A percentile compares a stretch with the other conserved stretches of the same genome.
Conservation (phyloP, 2,113 vertebrate genomes). For the Myxocyprinus asiaticus region DNA sequence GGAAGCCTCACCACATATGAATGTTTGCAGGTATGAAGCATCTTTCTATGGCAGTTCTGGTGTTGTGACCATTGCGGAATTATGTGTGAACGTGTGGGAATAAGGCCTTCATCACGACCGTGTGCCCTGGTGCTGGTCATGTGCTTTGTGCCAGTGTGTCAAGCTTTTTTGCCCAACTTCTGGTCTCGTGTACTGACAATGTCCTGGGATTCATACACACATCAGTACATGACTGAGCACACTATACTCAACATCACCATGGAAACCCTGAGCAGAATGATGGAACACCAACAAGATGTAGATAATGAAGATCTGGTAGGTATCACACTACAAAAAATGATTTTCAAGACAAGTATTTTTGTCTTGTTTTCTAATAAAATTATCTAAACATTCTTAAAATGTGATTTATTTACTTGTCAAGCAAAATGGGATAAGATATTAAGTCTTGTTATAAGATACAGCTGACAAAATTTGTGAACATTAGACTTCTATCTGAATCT, state of each 20-base stretch:
- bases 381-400: too few species aligned
- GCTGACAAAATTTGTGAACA: too few species aligned
- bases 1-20: background rate
- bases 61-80: conserved; percentile 1
- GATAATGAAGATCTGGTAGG: conserved; percentile 59
- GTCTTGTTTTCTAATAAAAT: too few species aligned
- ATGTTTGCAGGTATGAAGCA: conserved; percentile 12
- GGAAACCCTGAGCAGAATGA: conserved; percentile 62
- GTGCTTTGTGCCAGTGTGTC: conserved; percentile 55
- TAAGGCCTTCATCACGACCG: conserved; percentile 11
- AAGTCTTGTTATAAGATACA: too few species aligned
- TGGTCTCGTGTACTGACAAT: conserved; percentile 80
- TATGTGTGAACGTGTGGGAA: conserved; percentile 24
- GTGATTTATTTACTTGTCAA: too few species aligned
- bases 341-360: too few species aligned
- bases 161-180: conserved; percentile 82
- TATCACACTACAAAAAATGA: background rate
- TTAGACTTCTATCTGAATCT: too few species aligned
- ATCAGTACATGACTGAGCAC: conserved; percentile 83
- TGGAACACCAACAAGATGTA: background rate
- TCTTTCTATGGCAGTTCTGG: background rate
- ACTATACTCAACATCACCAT: conserved; percentile 77
- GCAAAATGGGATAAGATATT: too few species aligned
- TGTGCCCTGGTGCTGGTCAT: conserved; percentile 59
- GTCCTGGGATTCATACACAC: conserved; percentile 79